phyloP scores from a whole-genome alignment of 2,888 invertebrate genomes.

The Eristalis arbustorum region DNA sequence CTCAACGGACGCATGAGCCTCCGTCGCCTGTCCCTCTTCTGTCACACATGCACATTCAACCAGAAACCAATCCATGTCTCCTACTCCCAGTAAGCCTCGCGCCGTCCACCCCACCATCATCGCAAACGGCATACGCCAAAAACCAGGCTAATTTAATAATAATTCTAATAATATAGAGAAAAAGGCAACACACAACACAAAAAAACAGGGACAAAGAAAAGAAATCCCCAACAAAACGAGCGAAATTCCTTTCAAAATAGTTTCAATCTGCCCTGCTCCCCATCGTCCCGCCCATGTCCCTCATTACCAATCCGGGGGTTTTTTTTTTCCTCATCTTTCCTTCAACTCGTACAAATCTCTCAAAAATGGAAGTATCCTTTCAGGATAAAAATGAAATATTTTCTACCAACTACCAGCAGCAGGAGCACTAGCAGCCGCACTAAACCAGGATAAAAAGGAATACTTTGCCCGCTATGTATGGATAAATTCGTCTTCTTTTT shows the following conservation, averaged over 20 bases:
- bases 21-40: not conserved
- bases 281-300: slow-evolving; percentile 5
- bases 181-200: slow-evolving; percentile 10
- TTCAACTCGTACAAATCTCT: slow-evolving; percentile 63
- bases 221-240: slow-evolving; percentile 44
- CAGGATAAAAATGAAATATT: slow-evolving; percentile 70
- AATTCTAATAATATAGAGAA: slow-evolving; percentile 64
- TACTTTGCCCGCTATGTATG: slow-evolving; percentile 58
- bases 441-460: slow-evolving; percentile 66
- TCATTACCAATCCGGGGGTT: slow-evolving; percentile 54
- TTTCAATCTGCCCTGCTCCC: slow-evolving; percentile 56
- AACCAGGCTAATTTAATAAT: slow-evolving; percentile 69
- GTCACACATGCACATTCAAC: not conserved
- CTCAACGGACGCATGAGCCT: not conserved
- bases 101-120: not conserved
- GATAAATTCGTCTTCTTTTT: slow-evolving; percentile 22
- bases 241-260: slow-evolving; percentile 70
- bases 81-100: slow-evolving; percentile 38
- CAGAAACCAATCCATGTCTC: slow-evolving; percentile 31
- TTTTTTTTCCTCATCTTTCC: slow-evolving; percentile 21
- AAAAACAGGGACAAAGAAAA: slow-evolving; percentile 23
- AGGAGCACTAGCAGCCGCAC: slow-evolving; percentile 24
- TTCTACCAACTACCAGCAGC: slow-evolving; percentile 48
- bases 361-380: slow-evolving; percentile 69
- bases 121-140: slow-evolving; percentile 28